Percentiles rank a stretch among this genome's conserved stretches.
These are phyloP conservation scores for Sipunculus nudus DNA, from an alignment of 2,888 invertebrate species.

Conservation along the genomic window DNA sequence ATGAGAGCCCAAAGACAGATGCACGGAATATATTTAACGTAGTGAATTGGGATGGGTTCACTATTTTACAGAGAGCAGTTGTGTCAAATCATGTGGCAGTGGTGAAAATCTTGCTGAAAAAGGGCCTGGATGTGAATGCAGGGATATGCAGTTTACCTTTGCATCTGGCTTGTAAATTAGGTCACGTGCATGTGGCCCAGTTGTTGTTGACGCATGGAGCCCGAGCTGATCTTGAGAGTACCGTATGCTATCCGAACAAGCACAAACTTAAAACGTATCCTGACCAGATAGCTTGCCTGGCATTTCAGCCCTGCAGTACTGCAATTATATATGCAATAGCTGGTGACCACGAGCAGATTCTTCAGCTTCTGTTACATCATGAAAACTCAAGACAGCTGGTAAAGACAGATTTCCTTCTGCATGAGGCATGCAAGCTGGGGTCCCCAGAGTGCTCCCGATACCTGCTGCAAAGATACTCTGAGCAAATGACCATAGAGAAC, in stretches of 20 bases:
- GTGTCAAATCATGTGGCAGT: slow-evolving; percentile 78
- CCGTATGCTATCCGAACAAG: slow-evolving; percentile 81
- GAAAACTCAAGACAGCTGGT: slow-evolving; percentile 67
- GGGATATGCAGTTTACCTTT: slow-evolving; percentile 79
- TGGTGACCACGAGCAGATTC: slow-evolving; percentile 53
- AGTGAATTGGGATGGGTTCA: slow-evolving; percentile 71
- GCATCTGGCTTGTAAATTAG: slow-evolving; percentile 79
- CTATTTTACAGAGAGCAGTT: slow-evolving; percentile 79
- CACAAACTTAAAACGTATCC: slow-evolving; percentile 68
- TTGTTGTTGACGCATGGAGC: slow-evolving; percentile 77
- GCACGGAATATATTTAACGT: slow-evolving; percentile 35
- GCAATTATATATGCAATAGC: slow-evolving; percentile 61
- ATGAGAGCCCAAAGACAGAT: slow-evolving; percentile 33
- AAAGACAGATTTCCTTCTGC: slow-evolving; percentile 41
- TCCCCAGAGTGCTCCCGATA: slow-evolving; percentile 61
- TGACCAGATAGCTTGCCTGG: slow-evolving; percentile 51
- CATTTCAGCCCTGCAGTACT: slow-evolving; percentile 55
- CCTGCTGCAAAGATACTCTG: slow-evolving; percentile 49
- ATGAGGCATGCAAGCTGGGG: slow-evolving; percentile 73
- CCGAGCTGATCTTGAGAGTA: slow-evolving; percentile 76
- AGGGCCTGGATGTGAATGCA: slow-evolving; percentile 75
- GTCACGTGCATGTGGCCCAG: slow-evolving; percentile 77
- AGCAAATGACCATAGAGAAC: slow-evolving; percentile 40
- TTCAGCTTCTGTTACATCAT: slow-evolving; percentile 43
- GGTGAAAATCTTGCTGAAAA: slow-evolving; percentile 65